Percentiles rank a stretch among this genome's conserved stretches.
Conservation (phyloP, 53 echinoderm and acorn worm species). For the Glandiceps talaboti region DNA sequence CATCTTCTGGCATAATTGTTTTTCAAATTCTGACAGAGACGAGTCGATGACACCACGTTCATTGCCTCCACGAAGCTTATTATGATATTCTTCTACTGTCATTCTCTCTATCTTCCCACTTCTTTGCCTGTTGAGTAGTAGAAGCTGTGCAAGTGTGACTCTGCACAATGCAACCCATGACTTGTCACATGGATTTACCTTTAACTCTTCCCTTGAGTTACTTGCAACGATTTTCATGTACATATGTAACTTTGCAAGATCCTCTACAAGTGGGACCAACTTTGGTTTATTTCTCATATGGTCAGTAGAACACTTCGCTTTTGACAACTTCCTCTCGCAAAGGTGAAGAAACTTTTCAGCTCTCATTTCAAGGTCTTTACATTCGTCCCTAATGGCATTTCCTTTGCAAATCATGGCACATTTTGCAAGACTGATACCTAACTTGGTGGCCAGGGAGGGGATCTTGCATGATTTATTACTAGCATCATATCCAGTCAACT, state of each 20-base stretch:
- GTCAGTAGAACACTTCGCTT: not conserved
- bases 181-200: not conserved
- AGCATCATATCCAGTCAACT: slow-evolving; percentile 23
- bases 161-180: not conserved
- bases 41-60: slow-evolving; percentile 9
- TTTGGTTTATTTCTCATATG: slow-evolving; percentile 11
- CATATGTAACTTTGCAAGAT: slow-evolving; percentile 8
- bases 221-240: slow-evolving; percentile 3
- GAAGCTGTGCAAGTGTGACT: not conserved
- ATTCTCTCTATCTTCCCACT: not conserved
- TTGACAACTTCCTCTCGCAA: not conserved
- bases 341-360: not conserved
- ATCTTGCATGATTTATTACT: slow-evolving; percentile 18
- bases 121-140: not conserved
- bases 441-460: slow-evolving; percentile 36
- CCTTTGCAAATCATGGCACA: slow-evolving; percentile 13
- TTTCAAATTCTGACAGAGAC: slow-evolving; percentile 22
- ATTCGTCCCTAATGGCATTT: slow-evolving; percentile 9
- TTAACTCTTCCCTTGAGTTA: not conserved
- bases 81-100: not conserved
- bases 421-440: slow-evolving; percentile 30
- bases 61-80: not conserved
- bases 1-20: slow-evolving; percentile 14
- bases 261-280: slow-evolving; percentile 3
- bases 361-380: slow-evolving; percentile 1